Conservation (phyloP, 2,888 invertebrate species). For the Mimas tiliae region DNA sequence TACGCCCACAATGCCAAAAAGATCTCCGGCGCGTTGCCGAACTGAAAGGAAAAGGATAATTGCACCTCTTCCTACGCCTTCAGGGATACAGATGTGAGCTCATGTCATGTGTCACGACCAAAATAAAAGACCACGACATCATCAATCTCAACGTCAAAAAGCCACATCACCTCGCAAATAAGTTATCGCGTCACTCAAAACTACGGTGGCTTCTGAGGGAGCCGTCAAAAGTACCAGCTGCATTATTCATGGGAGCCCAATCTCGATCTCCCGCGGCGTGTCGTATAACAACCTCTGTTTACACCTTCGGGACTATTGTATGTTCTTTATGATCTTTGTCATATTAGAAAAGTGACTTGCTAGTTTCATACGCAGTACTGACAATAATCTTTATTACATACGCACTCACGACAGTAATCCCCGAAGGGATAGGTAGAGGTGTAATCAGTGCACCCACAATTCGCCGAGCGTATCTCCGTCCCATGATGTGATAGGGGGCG, state of each 20-base stretch:
- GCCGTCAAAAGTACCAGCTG: conserved; percentile 27
- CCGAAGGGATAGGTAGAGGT: too few species aligned
- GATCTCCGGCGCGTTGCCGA: too few species aligned
- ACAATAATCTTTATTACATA: not conserved
- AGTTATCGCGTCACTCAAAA: conserved; percentile 16
- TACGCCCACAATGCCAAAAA: too few species aligned
- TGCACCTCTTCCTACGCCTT: too few species aligned
- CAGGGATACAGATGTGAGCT: not conserved
- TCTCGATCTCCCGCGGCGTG: conserved; percentile 21
- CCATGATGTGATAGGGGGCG: too few species aligned
- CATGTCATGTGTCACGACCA: not conserved
- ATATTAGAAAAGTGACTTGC: conserved; percentile 8
- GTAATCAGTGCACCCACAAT: too few species aligned
- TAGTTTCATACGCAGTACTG: not conserved
- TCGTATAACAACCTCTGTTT: conserved; percentile 27
- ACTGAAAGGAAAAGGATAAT: too few species aligned
- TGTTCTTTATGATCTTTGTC: conserved; percentile 5
- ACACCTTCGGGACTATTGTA: conserved; percentile 26
- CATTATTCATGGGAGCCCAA: conserved; percentile 29
- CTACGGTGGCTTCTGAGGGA: conserved; percentile 12
- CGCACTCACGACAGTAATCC: too few species aligned
- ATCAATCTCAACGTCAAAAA: not conserved
- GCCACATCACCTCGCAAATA: not conserved
- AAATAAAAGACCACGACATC: not conserved
- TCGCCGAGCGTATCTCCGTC: too few species aligned